Evolutionary conservation across 1,140 invertebrate species (phyloP).

Genomic region (Platyura marginata): DNA sequence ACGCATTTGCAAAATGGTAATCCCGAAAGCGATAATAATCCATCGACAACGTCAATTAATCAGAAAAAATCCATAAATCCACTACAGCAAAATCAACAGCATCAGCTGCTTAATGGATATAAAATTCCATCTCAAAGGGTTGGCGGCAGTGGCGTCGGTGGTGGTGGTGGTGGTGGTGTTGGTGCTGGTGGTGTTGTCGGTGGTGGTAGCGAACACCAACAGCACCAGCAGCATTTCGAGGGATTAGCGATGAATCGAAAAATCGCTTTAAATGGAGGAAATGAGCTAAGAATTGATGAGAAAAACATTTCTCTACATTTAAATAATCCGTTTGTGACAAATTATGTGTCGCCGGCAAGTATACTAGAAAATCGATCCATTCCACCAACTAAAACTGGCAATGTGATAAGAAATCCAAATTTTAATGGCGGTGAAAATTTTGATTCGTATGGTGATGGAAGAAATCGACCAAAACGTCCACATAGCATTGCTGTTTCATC

Average conservation of each 20-base stretch:
- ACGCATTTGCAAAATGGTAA: slow-evolving; percentile 1
- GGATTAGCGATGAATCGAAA: slow-evolving; percentile 4
- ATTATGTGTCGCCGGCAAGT: background rate
- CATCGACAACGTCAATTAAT: background rate
- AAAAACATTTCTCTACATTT: slow-evolving; percentile 6
- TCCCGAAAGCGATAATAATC: background rate
- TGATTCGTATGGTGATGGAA: background rate
- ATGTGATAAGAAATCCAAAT: slow-evolving; percentile 1
- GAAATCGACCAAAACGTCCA: slow-evolving; percentile 1
- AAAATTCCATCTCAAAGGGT: background rate
- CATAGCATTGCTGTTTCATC: slow-evolving; percentile 3
- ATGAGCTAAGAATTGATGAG: slow-evolving; percentile 6
- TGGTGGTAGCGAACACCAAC: too few species aligned
- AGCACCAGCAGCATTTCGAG: background rate
- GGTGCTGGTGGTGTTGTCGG: background rate
- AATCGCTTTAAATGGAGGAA: slow-evolving; percentile 4
- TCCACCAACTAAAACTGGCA: background rate
- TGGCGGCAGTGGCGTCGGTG: background rate
- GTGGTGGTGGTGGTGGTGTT: background rate
- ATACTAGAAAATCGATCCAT: background rate
- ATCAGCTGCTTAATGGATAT: background rate
- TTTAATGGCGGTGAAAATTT: background rate
- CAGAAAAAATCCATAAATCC: background rate
- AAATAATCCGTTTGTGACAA: slow-evolving; percentile 5
- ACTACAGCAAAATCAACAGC: background rate